These are phyloP conservation scores for Brachionus rotundiformis DNA, from an alignment of 1,140 invertebrate genomes.

Conservation along the genomic window DNA sequence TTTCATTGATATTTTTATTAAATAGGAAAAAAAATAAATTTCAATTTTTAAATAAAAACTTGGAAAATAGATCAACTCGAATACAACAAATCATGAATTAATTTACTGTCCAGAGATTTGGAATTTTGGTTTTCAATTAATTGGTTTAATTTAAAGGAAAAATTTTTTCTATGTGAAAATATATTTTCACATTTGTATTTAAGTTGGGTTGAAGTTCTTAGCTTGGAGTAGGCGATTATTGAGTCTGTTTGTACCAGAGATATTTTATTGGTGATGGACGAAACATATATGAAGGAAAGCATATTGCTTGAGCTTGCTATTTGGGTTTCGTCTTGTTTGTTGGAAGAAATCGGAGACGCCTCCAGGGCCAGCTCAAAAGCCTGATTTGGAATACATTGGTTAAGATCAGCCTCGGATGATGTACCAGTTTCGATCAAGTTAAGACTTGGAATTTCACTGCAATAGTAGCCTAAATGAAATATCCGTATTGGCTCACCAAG, in stretches of 20 bases:
- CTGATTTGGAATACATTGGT: slow-evolving; percentile 1
- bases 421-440: slow-evolving; percentile 32
- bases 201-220: background rate
- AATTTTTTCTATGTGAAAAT: slow-evolving; percentile 43
- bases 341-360: background rate
- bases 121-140: background rate
- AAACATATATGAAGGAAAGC: slow-evolving; percentile 29
- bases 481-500: slow-evolving; percentile 40
- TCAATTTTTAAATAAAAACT: background rate
- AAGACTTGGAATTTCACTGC: slow-evolving; percentile 7
- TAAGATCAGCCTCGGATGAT: slow-evolving; percentile 11
- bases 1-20: too few relatives aligned
- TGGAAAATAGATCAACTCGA: too few relatives aligned
- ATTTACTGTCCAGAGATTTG: background rate
- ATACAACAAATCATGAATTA: slow-evolving; percentile 20
- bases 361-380: slow-evolving; percentile 30
- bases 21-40: background rate
- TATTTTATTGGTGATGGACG: slow-evolving; percentile 36
- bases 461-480: slow-evolving; percentile 39
- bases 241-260: slow-evolving; percentile 19
- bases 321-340: slow-evolving; percentile 3
- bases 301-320: background rate
- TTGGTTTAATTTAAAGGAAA: slow-evolving; percentile 7
- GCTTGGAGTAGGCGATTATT: slow-evolving; percentile 13
- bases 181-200: slow-evolving; percentile 42